phyloP scores from a whole-genome alignment of 2,113 vertebrate species.

The Suricata suricatta region DNA sequence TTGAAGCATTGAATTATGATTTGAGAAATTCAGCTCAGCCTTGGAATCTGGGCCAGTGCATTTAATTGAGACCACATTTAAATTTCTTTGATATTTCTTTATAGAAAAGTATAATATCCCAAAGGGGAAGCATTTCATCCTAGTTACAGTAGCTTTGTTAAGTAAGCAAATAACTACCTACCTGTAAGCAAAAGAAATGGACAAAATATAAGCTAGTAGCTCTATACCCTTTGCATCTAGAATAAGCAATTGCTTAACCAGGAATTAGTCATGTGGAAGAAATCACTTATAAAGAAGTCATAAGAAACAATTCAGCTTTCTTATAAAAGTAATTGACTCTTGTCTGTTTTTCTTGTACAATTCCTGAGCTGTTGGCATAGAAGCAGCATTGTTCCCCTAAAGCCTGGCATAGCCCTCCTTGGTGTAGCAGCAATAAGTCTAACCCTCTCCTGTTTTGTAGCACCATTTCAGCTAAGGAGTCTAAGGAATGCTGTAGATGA shows the following conservation, averaged over 20 bases:
- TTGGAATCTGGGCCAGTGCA: conserved; percentile 78
- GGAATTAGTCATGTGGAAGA: conserved; percentile 71
- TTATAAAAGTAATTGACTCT: conserved; percentile 55
- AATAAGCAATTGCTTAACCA: conserved; percentile 67
- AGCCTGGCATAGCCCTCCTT: too few species aligned
- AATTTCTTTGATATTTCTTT: conserved; percentile 86
- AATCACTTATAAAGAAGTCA: conserved; percentile 55
- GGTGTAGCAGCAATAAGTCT: too few species aligned
- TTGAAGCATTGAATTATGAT: conserved; percentile 54
- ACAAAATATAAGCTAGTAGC: neutral
- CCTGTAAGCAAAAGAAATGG: conserved; percentile 71
- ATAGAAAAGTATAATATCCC: conserved; percentile 69
- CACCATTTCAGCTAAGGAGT: too few species aligned
- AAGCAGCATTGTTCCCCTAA: too few species aligned
- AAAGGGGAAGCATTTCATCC: conserved; percentile 73
- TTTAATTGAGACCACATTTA: conserved; percentile 83
- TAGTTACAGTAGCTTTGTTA: conserved; percentile 80
- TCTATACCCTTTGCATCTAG: conserved; percentile 54
- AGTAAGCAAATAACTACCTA: conserved; percentile 82
- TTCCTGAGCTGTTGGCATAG: too few species aligned
- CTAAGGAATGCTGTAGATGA: too few species aligned
- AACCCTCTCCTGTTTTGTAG: too few species aligned
- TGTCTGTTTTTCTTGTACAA: too few species aligned
- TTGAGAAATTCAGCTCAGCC: conserved; percentile 73
- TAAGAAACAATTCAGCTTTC: conserved; percentile 55